A percentile compares a stretch with the other conserved stretches of the same genome.
These are phyloP conservation scores for Caenorhabditis angaria DNA, from an alignment of 2,888 invertebrate species.

Conservation along the genomic window DNA sequence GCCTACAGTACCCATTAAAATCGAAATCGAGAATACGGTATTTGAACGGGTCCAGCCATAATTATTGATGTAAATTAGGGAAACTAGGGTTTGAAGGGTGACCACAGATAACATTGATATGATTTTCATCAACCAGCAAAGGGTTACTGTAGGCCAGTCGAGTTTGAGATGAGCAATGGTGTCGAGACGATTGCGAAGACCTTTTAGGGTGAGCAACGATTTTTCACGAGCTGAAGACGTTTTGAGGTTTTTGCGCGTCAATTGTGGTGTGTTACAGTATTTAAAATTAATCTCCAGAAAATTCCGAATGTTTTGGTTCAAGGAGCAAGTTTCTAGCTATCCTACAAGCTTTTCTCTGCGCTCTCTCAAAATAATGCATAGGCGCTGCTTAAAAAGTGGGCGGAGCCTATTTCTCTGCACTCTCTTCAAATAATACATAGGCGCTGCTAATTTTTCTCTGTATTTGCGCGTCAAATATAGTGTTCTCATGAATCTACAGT, in stretches of 20 bases:
- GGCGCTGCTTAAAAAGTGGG: background rate
- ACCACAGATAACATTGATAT: slow-evolving; percentile 37
- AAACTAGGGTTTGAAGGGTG: slow-evolving; percentile 40
- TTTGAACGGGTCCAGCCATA: slow-evolving; percentile 46
- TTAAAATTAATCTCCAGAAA: slow-evolving; percentile 6
- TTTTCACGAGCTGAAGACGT: slow-evolving; percentile 18
- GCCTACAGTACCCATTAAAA: slow-evolving; percentile 44
- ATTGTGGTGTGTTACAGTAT: no score
- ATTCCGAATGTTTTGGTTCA: background rate
- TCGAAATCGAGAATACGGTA: slow-evolving; percentile 41
- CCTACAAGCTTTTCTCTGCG: no score
- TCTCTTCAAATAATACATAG: no score
- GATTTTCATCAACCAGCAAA: slow-evolving; percentile 52
- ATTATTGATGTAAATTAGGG: slow-evolving; percentile 43
- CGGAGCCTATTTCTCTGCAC: background rate
- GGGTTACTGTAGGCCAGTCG: slow-evolving; percentile 46
- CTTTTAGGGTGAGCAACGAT: slow-evolving; percentile 25
- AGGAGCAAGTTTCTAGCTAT: background rate
- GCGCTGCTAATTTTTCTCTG: background rate
- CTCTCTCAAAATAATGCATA: no score
- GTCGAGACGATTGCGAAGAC: slow-evolving; percentile 22
- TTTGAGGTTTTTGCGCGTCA: background rate
- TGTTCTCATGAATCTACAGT: background rate
- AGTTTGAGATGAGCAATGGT: slow-evolving; percentile 32
- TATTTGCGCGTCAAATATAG: background rate